Conservation (phyloP, 2,113 vertebrate species). For the Trichomycterus rosablanca region DNA sequence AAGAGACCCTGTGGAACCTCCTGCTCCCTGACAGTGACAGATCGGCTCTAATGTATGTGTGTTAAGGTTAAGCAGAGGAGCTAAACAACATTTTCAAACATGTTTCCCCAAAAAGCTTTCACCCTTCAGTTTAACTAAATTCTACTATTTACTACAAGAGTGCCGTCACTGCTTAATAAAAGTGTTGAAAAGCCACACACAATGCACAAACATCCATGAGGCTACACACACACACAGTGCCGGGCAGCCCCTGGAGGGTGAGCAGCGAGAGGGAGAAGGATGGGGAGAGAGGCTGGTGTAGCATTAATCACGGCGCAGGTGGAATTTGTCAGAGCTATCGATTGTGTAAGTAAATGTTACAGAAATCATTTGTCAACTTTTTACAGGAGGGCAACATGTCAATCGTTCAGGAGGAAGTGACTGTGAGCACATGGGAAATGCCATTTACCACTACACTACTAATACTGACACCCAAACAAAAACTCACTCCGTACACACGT, state of each 20-base stretch:
- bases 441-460: constrained; percentile 28
- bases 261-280: constrained; percentile 31
- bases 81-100: background rate
- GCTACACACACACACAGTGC: constrained; percentile 26
- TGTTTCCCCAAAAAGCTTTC: background rate
- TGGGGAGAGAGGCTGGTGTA: constrained; percentile 50
- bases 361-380: constrained; percentile 88
- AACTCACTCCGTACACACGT: constrained; percentile 45
- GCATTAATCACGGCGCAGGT: constrained; percentile 88
- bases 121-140: constrained; percentile 4
- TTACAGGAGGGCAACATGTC: constrained; percentile 71
- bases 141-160: constrained; percentile 11
- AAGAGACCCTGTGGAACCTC: background rate
- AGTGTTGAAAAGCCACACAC: constrained; percentile 35
- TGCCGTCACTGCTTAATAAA: constrained; percentile 22
- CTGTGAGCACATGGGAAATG: constrained; percentile 40
- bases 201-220: constrained; percentile 20
- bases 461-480: constrained; percentile 26
- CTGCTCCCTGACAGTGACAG: constrained; percentile 10
- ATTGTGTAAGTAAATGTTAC: constrained; percentile 94
- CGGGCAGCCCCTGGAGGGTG: constrained; percentile 36
- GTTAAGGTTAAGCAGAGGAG: constrained; percentile 6
- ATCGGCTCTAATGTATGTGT: constrained; percentile 17
- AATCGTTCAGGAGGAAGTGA: constrained; percentile 62
- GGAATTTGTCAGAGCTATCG: constrained; percentile 89